Percentiles rank a stretch among this genome's conserved stretches.
These are phyloP conservation scores for Pseudoatta argentina DNA, from an alignment of 1,140 invertebrate species.

Conservation along the genomic window DNA sequence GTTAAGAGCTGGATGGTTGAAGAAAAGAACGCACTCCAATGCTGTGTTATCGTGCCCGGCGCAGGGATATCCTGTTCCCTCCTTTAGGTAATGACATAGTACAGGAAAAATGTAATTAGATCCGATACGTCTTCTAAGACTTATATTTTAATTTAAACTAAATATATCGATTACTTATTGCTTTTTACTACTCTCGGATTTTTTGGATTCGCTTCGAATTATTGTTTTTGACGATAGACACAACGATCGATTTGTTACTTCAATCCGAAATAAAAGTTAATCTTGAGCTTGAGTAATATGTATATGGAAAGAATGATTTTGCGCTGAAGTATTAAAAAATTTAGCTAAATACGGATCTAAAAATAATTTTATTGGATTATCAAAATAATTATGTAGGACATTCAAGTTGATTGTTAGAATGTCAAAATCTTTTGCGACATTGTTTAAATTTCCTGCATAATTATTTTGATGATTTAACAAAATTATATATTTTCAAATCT, in stretches of 20 bases:
- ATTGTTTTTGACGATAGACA: background rate
- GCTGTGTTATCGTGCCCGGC: conserved; percentile 81
- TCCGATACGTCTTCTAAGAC: background rate
- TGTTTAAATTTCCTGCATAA: too few relatives aligned
- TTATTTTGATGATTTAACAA: too few relatives aligned
- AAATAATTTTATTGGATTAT: too few relatives aligned
- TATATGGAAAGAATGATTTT: too few relatives aligned
- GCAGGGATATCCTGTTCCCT: conserved; percentile 83
- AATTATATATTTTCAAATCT: too few relatives aligned
- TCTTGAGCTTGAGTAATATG: background rate
- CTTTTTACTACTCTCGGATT: background rate
- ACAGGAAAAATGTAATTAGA: background rate
- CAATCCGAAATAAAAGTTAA: background rate
- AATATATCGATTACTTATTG: background rate
- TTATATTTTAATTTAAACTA: background rate
- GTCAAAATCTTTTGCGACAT: too few relatives aligned
- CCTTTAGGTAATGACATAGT: conserved; percentile 80
- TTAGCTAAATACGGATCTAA: too few relatives aligned
- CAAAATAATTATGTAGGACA: too few relatives aligned
- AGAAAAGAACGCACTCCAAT: conserved; percentile 73
- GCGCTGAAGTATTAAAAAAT: too few relatives aligned
- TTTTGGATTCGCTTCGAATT: background rate
- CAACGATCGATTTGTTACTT: background rate
- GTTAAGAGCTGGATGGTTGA: conserved; percentile 82
- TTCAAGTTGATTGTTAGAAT: too few relatives aligned